Conservation (phyloP, 2,797 vertebrate species). For the Dallia pectoralis region DNA sequence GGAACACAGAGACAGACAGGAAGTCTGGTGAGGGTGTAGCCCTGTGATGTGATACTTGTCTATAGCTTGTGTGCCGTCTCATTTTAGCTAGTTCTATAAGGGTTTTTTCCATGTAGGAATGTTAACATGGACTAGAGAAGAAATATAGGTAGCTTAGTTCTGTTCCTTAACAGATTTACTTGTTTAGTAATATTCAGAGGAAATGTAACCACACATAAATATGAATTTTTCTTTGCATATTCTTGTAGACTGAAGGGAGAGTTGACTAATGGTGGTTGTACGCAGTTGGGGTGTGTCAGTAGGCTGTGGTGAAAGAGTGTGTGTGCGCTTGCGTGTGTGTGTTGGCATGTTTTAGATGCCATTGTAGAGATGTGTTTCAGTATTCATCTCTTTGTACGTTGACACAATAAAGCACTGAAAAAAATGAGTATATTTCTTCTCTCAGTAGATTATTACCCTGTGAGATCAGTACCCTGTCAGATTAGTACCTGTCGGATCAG, state of each 20-base stretch:
- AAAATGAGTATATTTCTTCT: conserved; percentile 13
- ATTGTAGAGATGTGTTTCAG: conserved; percentile 62
- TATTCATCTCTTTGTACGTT: conserved; percentile 68
- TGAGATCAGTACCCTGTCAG: too few species aligned
- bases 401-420: conserved; percentile 67
- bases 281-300: conserved; percentile 45
- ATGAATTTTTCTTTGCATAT: conserved; percentile 19
- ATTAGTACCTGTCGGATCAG: too few species aligned
- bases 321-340: conserved; percentile 9
- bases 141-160: conserved; percentile 43
- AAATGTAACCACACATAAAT: conserved; percentile 47
- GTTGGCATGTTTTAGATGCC: conserved; percentile 59
- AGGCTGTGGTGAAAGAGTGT: neutral
- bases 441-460: neutral
- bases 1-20: neutral
- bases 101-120: neutral
- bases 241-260: conserved; percentile 45
- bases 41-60: neutral
- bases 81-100: neutral
- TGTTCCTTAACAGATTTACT: conserved; percentile 47
- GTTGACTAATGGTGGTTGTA: conserved; percentile 60
- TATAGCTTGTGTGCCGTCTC: neutral
- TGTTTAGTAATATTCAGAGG: conserved; percentile 20
- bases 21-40: neutral
- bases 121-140: conserved; percentile 8